These are phyloP conservation scores for Nasalis larvatus DNA, from an alignment of 2,113 vertebrate genomes.

Conservation along the genomic window DNA sequence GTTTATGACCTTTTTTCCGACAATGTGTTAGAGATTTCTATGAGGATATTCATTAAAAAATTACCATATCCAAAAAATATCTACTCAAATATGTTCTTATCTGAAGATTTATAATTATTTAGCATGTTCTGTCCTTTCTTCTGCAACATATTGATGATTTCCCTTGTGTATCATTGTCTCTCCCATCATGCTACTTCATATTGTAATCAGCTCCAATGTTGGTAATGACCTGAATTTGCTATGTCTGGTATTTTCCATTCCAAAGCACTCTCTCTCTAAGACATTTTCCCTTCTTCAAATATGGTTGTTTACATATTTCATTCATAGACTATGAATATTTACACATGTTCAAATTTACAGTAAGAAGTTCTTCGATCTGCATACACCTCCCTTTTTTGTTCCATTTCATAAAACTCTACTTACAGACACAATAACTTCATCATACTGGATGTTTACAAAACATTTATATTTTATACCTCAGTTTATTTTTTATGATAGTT, in stretches of 20 bases:
- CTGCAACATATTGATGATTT: background rate
- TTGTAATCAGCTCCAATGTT: background rate
- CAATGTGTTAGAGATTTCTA: background rate
- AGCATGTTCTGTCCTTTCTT: background rate
- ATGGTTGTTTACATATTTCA: background rate
- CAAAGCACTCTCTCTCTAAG: background rate
- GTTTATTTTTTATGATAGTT: background rate
- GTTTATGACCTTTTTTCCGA: background rate
- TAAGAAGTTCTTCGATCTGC: background rate
- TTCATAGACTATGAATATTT: too few species aligned
- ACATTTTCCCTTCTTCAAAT: background rate
- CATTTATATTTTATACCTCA: background rate
- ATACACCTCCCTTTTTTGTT: background rate
- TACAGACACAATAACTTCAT: background rate
- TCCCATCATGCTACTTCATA: background rate
- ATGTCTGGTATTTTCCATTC: background rate
- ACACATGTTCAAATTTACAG: background rate
- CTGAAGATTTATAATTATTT: background rate
- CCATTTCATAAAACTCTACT: background rate
- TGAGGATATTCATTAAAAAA: background rate
- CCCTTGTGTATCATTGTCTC: background rate
- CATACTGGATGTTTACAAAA: background rate
- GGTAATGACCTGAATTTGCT: background rate
- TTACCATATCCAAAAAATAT: background rate
- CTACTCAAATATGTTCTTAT: background rate